Conservation (phyloP, 2,797 vertebrate species). For the Graptemys geographica region DNA sequence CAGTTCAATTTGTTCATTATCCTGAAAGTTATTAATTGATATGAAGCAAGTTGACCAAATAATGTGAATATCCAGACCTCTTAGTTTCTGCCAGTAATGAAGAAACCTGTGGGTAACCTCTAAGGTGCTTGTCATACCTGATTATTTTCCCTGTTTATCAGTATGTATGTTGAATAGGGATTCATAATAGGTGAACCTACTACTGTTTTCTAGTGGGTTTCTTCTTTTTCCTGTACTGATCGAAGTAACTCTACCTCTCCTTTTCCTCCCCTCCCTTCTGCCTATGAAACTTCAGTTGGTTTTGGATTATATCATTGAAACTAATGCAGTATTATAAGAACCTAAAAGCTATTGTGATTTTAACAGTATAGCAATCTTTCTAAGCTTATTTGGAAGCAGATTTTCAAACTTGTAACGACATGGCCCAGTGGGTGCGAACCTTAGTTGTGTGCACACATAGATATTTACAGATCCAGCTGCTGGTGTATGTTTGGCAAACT, state of each 20-base stretch:
- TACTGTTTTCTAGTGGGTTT: background rate
- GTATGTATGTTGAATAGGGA: accelerated
- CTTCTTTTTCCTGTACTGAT: background rate
- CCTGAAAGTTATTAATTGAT: background rate
- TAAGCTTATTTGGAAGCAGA: background rate
- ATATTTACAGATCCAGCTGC: conserved; percentile 1
- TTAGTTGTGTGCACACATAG: background rate
- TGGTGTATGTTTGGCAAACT: conserved; percentile 8
- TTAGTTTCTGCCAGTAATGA: background rate
- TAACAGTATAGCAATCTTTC: background rate
- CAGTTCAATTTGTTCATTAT: background rate
- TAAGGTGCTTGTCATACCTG: background rate
- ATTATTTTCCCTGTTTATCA: background rate
- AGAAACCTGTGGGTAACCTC: accelerated
- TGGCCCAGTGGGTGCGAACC: background rate
- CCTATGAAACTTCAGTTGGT: background rate
- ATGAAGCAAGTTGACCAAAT: background rate
- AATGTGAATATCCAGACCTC: background rate
- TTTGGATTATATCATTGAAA: background rate
- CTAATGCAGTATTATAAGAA: background rate
- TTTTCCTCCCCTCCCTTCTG: background rate
- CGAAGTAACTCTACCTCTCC: background rate
- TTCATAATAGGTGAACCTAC: background rate
- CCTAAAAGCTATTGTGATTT: background rate
- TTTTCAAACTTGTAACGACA: background rate